Evolutionary conservation across 1,140 invertebrate genomes (phyloP).

Genomic region (Sinonovacula constricta): DNA sequence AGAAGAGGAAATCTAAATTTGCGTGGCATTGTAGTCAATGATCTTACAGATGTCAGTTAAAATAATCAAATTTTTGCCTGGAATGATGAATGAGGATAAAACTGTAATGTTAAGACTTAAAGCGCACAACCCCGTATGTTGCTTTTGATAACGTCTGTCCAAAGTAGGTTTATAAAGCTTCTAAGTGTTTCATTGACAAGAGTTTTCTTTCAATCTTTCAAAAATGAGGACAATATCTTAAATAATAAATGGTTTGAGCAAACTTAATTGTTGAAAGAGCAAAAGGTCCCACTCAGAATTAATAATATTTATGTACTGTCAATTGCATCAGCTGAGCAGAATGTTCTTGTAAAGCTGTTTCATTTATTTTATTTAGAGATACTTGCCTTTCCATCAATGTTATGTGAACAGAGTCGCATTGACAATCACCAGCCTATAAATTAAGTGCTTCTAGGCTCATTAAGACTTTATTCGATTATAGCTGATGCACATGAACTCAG

Average conservation of each 20-base stretch:
- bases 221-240: background rate
- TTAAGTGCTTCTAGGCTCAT: no score
- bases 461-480: no score
- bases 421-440: constrained; percentile 1
- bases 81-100: no score
- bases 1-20: background rate
- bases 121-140: no score
- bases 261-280: background rate
- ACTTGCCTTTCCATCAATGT: constrained; percentile 13
- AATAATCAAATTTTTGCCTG: no score
- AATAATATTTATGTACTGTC: background rate
- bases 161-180: background rate
- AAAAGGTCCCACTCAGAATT: background rate
- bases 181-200: background rate
- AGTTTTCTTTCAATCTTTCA: background rate
- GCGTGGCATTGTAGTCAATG: background rate
- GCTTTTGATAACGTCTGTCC: no score
- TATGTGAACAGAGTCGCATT: constrained; percentile 23
- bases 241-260: constrained; percentile 1
- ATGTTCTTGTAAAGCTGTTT: background rate
- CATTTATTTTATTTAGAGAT: background rate
- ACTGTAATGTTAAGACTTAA: no score
- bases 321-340: background rate
- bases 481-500: no score
- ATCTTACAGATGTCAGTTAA: background rate